Conservation (phyloP, 2,113 vertebrate genomes). For the Hemichromis elongatus region DNA sequence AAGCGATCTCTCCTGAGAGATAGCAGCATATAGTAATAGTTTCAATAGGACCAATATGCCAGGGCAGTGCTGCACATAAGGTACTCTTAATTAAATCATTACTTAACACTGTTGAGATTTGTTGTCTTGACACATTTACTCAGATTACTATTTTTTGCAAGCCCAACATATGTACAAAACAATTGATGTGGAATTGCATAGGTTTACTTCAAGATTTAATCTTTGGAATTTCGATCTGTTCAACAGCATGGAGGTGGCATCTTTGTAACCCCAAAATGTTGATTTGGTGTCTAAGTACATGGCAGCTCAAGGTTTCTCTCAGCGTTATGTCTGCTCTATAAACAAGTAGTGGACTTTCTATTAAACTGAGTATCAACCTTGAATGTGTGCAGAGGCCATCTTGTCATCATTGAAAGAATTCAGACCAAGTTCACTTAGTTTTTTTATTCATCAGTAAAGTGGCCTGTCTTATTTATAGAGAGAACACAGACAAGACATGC, state of each 20-base stretch:
- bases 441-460: not conserved
- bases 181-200: not conserved
- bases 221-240: not conserved
- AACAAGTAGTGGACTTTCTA: not conserved
- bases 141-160: not conserved
- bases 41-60: not conserved
- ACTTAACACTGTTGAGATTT: not conserved
- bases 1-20: not conserved
- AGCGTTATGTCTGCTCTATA: not conserved
- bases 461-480: not conserved
- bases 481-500: not conserved
- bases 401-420: not conserved
- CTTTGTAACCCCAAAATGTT: not conserved
- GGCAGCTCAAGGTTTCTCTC: constrained; percentile 5
- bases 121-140: not conserved
- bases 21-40: not conserved
- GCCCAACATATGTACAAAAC: not conserved
- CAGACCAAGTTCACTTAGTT: not conserved
- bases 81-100: not conserved
- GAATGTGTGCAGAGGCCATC: not conserved
- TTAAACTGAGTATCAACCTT: not conserved
- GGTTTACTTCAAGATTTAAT: not conserved
- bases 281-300: not conserved
- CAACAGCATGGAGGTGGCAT: not conserved
- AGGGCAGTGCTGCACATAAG: not conserved